phyloP scores from a whole-genome alignment of 2,888 invertebrate species.

The Andrena camellia region DNA sequence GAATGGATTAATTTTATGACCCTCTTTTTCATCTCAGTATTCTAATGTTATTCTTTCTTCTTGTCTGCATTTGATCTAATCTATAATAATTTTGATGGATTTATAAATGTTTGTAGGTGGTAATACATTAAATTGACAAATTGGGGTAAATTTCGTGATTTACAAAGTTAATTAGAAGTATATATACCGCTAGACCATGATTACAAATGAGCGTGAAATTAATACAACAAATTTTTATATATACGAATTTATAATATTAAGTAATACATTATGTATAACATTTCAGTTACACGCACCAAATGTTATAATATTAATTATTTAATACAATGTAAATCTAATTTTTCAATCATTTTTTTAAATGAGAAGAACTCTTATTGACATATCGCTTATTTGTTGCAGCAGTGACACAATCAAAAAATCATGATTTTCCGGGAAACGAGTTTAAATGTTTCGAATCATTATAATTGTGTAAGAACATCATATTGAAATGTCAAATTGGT shows the following conservation, averaged over 20 bases:
- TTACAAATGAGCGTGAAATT: not conserved
- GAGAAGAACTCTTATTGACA: not conserved
- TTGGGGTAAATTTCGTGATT: not conserved
- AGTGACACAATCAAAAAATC: no score
- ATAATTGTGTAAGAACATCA: no score
- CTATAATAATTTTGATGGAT: not conserved
- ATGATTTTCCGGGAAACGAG: no score
- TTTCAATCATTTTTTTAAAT: not conserved
- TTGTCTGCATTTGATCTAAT: not conserved
- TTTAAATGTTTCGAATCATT: no score
- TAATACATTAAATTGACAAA: not conserved
- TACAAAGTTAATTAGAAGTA: not conserved
- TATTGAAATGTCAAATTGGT: no score
- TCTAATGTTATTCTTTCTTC: not conserved
- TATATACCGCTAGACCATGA: not conserved
- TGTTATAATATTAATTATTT: not conserved
- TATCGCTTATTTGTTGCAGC: not conserved
- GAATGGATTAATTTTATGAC: not conserved
- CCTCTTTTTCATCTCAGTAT: not conserved
- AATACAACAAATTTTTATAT: not conserved
- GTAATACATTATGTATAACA: not conserved
- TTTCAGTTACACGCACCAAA: not conserved
- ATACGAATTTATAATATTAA: not conserved
- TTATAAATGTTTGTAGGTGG: not conserved
- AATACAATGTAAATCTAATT: conserved; percentile 4